phyloP scores from a whole-genome alignment of 2,113 vertebrate species.

The Acanthisitta chloris region DNA sequence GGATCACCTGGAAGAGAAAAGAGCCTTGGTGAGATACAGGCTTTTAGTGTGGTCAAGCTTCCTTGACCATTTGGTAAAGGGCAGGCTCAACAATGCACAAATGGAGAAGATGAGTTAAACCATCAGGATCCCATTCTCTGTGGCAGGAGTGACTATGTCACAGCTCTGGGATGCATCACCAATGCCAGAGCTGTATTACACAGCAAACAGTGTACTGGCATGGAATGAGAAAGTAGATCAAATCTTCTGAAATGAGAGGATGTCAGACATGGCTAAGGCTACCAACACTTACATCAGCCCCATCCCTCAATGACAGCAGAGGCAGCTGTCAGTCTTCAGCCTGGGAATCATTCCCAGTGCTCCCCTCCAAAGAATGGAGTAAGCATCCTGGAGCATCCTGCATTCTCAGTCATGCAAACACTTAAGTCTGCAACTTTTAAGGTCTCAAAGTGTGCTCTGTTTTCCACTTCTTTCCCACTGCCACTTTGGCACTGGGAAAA shows the following conservation, averaged over 20 bases:
- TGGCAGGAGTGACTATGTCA: neutral
- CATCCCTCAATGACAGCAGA: neutral
- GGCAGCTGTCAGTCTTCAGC: neutral
- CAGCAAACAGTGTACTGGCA: neutral
- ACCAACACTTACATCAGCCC: neutral
- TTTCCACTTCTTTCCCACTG: neutral
- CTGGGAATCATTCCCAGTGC: neutral
- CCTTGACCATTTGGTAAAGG: neutral
- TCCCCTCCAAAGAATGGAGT: neutral
- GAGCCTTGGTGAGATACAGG: neutral
- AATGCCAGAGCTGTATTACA: neutral
- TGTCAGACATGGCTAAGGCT: neutral
- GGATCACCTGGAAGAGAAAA: constrained; percentile 83
- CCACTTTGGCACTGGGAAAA: neutral
- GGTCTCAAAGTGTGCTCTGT: neutral
- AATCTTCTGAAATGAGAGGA: neutral
- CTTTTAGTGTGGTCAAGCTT: neutral
- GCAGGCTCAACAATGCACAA: neutral
- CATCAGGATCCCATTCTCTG: neutral
- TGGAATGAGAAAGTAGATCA: neutral
- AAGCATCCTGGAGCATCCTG: neutral
- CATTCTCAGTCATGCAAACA: neutral
- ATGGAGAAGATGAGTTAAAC: neutral
- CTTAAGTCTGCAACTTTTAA: neutral
- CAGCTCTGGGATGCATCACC: neutral